Evolutionary conservation across 2,113 vertebrate genomes (phyloP), one percentile per base, ranked within the genome.

Genomic region (Geococcyx californianus): DNA sequence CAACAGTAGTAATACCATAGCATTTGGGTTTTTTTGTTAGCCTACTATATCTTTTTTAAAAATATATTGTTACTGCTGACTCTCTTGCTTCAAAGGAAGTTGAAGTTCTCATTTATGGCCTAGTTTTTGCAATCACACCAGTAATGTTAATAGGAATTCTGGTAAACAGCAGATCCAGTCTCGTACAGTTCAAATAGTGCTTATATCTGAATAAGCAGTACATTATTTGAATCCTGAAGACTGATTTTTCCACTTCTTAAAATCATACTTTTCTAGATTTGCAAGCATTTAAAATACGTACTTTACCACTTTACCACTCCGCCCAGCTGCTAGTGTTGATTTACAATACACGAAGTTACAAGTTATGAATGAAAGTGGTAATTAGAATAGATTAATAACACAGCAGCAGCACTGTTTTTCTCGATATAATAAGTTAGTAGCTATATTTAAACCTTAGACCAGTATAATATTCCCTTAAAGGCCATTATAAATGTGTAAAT

Each of bases 371-470:
- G 40, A 76, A 95, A 91, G n/a, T 1, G 2, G 28, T 93, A 91
- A 95, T 95, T 92, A 95, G 56, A 75, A 64, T 44, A 63, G 81
- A 93, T 84, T 81, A 90, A 88, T 74, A 90, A 55, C 56, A 67
- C 44, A 87, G 16, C 52, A 78, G 60, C 18, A 93, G 55, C 59
- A 92, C 68, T 89, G 31, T 21, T 47, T 89, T 92, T 86, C 60
- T 78, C 78, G 72, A 40, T 84, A 75, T 0, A 18, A 14, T 68
- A 76, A 76, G 42, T 55, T 23, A 85, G 36, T 63, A 83, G 69
- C 51, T 93, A 62, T 93, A 90, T 93, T 90, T 92, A 92, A 90
- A 42, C 45, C 63, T 28, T 24, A 55, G 45, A 76, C 55, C 79
- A 52, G 38, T 86, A 80, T 84, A 81, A 84, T 81, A 81, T 84